These are phyloP conservation scores for Halcyon badia DNA, from an alignment of 2,797 vertebrate species.

Conservation along the genomic window DNA sequence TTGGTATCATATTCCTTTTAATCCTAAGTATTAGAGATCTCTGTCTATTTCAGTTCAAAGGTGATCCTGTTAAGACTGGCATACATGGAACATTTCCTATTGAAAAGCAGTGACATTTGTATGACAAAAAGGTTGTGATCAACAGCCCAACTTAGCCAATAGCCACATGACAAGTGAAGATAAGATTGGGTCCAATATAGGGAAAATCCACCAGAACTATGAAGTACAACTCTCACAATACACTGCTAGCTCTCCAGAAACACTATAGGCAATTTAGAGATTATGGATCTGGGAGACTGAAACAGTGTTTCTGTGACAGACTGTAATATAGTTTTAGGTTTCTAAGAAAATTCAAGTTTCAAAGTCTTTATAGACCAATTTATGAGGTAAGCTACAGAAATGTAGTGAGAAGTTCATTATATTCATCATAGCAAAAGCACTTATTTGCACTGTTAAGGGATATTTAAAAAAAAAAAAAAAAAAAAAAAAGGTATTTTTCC, in stretches of 20 bases:
- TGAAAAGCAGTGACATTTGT: background rate
- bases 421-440: background rate
- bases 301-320: background rate
- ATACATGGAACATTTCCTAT: background rate
- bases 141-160: rapidly evolving
- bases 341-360: background rate
- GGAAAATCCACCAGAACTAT: background rate
- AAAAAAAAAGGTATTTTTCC: background rate
- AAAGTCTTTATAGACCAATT: background rate
- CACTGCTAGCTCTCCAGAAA: background rate
- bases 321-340: background rate
- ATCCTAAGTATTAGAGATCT: rapidly evolving
- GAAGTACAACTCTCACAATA: rapidly evolving
- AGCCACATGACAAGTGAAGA: background rate
- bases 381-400: background rate
- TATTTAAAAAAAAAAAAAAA: no score
- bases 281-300: background rate
- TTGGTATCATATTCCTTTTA: background rate
- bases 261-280: background rate
- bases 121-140: background rate
- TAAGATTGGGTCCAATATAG: background rate
- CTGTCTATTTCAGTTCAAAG: background rate
- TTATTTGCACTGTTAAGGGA: background rate
- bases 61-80: background rate
- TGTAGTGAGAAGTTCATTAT: background rate